phyloP scores from a whole-genome alignment of 2,888 invertebrate genomes.

The Pristionchus maxplancki region DNA sequence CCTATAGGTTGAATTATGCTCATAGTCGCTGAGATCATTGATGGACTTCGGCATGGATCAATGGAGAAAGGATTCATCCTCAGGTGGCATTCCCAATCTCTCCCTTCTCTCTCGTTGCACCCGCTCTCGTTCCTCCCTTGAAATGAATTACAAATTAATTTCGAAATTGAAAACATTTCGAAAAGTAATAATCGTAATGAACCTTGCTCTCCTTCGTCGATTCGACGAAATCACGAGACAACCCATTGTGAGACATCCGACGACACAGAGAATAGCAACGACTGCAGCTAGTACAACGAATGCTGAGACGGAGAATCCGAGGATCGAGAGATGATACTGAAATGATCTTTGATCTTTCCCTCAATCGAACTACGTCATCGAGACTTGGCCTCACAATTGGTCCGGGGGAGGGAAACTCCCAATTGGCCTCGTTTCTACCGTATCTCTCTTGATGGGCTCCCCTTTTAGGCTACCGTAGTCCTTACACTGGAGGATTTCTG shows the following conservation, averaged over 20 bases:
- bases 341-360: slow-evolving; percentile 9
- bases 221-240: slow-evolving; percentile 18
- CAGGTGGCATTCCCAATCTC: neutral
- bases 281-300: neutral
- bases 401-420: neutral
- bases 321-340: slow-evolving; percentile 1
- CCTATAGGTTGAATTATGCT: neutral
- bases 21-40: slow-evolving; percentile 1
- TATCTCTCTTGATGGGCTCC: neutral
- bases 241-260: neutral
- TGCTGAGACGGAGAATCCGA: neutral
- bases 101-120: neutral
- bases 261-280: neutral
- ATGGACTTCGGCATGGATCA: neutral
- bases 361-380: neutral
- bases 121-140: slow-evolving; percentile 10
- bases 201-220: neutral
- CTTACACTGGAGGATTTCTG: neutral
- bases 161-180: neutral
- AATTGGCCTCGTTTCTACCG: neutral
- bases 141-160: too few species aligned
- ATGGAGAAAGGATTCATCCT: neutral
- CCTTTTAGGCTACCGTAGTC: neutral
- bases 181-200: neutral
- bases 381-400: neutral